These are phyloP conservation scores for Sus scrofa DNA, from an alignment of 2,113 vertebrate species.

Conservation along the genomic window DNA sequence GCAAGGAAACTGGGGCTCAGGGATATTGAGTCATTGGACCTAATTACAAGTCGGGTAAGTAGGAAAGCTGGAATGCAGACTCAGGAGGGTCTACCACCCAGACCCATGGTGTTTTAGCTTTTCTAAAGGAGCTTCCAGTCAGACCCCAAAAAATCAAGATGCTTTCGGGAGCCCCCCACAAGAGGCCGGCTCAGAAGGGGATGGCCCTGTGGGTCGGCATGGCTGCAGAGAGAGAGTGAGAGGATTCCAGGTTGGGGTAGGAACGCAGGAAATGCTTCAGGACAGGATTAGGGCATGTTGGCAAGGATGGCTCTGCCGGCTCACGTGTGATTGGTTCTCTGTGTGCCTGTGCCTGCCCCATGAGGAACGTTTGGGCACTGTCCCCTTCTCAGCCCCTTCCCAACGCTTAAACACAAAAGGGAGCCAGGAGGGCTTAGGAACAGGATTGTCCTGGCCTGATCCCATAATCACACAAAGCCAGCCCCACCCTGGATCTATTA, in stretches of 20 bases:
- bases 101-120: neutral
- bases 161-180: neutral
- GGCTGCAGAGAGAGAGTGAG: neutral
- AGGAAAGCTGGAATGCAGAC: constrained; percentile 36
- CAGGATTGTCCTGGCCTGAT: constrained; percentile 51
- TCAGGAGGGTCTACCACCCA: neutral
- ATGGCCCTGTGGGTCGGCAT: neutral
- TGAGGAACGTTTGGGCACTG: neutral
- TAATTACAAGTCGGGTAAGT: constrained; percentile 37
- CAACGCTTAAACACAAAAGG: constrained; percentile 42
- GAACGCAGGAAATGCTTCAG: constrained; percentile 77
- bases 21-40: constrained; percentile 63
- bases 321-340: neutral
- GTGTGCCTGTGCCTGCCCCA: constrained; percentile 71
- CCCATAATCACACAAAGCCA: constrained; percentile 54
- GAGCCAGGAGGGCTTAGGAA: neutral
- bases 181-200: neutral
- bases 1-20: constrained; percentile 42
- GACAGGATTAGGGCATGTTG: constrained; percentile 75
- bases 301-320: neutral
- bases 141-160: constrained; percentile 2
- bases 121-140: neutral
- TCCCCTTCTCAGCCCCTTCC: constrained; percentile 20
- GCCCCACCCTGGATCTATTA: constrained; percentile 63
- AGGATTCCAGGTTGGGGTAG: constrained; percentile 43